phyloP scores from a whole-genome alignment of 2,797 vertebrate species.

The Decapterus maruadsi region DNA sequence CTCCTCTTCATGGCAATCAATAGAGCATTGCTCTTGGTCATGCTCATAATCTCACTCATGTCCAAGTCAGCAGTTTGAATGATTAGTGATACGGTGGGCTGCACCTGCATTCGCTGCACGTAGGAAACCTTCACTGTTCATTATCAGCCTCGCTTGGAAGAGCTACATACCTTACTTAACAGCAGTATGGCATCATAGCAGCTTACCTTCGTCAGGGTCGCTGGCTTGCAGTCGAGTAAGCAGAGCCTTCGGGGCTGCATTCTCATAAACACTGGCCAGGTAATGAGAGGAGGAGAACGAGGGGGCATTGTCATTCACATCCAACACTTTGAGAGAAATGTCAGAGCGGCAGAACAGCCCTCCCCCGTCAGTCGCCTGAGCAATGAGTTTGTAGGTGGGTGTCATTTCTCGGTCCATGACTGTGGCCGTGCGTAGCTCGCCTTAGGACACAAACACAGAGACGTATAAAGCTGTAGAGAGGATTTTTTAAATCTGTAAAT shows the following conservation, averaged over 20 bases:
- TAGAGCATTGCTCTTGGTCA: neutral
- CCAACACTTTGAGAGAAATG: slow-evolving; percentile 90
- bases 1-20: neutral
- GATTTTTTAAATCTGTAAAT: neutral
- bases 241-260: slow-evolving; percentile 90
- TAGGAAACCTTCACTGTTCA: slow-evolving; percentile 5
- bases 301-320: slow-evolving; percentile 96
- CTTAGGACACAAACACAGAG: slow-evolving; percentile 75
- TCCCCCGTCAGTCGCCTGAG: slow-evolving; percentile 94
- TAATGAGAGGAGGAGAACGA: slow-evolving; percentile 91
- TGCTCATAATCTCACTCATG: neutral
- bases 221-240: slow-evolving; percentile 93
- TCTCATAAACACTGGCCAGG: slow-evolving; percentile 93
- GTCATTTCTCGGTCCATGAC: slow-evolving; percentile 91
- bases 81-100: neutral
- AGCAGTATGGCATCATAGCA: neutral
- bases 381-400: slow-evolving; percentile 88
- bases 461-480: neutral
- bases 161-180: neutral
- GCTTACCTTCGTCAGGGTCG: slow-evolving; percentile 93
- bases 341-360: slow-evolving; percentile 93
- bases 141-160: neutral
- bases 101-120: neutral
- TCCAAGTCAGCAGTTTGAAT: neutral
- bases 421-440: slow-evolving; percentile 92